These are phyloP conservation scores for Rattus rattus DNA, from an alignment of 2,113 vertebrate species.

Conservation along the genomic window DNA sequence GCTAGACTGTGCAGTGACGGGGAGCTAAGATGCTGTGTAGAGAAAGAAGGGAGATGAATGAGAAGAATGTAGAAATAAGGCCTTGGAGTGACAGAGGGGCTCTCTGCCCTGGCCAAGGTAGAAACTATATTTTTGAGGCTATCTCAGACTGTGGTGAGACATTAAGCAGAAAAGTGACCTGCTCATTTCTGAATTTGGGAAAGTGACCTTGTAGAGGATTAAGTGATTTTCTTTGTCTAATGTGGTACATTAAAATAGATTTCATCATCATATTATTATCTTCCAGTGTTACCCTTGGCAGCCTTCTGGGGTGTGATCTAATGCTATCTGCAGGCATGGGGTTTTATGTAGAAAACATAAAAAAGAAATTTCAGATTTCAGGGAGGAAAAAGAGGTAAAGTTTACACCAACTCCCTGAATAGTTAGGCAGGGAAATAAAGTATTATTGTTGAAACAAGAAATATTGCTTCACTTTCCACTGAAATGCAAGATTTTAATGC, in stretches of 20 bases:
- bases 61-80: background rate
- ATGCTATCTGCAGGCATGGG: background rate
- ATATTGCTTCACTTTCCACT: background rate
- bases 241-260: background rate
- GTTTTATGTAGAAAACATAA: background rate
- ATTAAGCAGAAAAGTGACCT: background rate
- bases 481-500: background rate
- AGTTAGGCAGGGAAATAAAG: background rate
- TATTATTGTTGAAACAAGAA: conserved; percentile 9
- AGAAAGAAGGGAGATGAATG: background rate
- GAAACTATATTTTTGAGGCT: background rate
- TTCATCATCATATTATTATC: background rate
- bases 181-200: background rate
- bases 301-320: background rate
- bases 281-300: background rate
- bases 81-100: background rate
- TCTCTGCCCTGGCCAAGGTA: background rate
- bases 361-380: background rate
- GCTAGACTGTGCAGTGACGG: background rate
- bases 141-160: background rate
- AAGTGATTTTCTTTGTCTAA: conserved; percentile 9
- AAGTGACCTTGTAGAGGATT: background rate
- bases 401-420: background rate
- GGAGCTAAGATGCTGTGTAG: background rate
- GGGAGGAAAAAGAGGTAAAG: background rate